Percentiles rank a stretch among this genome's conserved stretches.
Conservation (phyloP, 1,140 invertebrate species). For the Papilio helenus region DNA sequence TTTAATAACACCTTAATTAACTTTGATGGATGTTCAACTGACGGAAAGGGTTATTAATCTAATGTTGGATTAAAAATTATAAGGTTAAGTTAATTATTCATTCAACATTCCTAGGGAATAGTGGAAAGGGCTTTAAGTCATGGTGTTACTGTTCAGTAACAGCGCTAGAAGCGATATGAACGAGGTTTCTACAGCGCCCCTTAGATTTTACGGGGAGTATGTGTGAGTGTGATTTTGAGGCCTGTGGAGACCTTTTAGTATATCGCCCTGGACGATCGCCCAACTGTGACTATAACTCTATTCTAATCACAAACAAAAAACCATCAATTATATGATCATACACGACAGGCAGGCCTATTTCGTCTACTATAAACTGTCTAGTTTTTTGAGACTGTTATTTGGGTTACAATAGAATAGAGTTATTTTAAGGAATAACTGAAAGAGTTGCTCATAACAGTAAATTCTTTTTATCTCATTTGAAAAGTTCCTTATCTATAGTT, state of each 20-base stretch:
- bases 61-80: constrained; percentile 15
- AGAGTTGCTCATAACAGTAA: background rate
- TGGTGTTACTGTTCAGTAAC: no score
- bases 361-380: background rate
- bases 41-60: constrained; percentile 25
- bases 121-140: background rate
- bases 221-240: no score
- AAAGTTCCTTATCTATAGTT: background rate
- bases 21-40: constrained; percentile 23
- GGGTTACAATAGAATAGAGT: background rate
- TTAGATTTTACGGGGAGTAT: no score
- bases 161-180: no score
- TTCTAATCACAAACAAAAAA: no score
- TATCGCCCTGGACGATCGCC: no score
- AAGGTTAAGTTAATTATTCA: constrained; percentile 18
- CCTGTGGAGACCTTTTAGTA: no score
- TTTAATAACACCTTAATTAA: constrained; percentile 23
- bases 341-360: no score
- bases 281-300: no score
- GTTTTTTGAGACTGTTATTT: background rate
- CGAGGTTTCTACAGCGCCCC: no score
- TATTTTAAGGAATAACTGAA: background rate
- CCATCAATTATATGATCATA: no score
- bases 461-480: background rate
- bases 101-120: background rate